phyloP scores from a whole-genome alignment of 1,140 invertebrate species.

The Meloidogyne chitwoodi region DNA sequence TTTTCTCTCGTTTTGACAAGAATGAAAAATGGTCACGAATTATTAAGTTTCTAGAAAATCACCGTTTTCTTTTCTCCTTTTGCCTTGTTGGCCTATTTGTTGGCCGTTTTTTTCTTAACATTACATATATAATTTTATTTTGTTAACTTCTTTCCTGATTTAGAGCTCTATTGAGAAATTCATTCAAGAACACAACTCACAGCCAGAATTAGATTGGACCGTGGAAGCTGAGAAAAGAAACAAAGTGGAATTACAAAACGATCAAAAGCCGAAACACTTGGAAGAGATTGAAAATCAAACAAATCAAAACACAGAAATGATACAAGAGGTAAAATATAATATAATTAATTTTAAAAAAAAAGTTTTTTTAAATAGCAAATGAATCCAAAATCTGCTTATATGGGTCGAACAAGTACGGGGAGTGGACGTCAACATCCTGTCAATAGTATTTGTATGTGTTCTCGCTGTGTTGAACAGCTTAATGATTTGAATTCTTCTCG shows the following conservation, averaged over 20 bases:
- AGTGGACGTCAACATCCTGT: conserved; percentile 10
- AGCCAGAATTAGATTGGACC: conserved; percentile 9
- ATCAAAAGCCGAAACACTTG: background rate
- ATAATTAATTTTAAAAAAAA: background rate
- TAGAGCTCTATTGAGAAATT: background rate
- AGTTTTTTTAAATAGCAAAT: background rate
- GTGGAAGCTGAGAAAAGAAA: background rate
- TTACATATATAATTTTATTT: background rate
- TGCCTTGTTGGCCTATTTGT: background rate
- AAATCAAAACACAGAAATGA: background rate
- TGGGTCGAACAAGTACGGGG: conserved; percentile 5
- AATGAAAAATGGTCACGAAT: background rate
- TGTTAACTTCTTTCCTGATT: background rate
- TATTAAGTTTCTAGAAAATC: background rate
- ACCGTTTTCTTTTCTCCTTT: background rate
- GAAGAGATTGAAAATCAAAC: background rate
- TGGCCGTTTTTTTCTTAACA: background rate
- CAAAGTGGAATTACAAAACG: background rate
- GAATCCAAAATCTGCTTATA: background rate
- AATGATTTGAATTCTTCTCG: conserved; percentile 12
- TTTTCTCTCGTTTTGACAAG: background rate
- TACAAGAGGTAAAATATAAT: background rate
- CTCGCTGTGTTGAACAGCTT: background rate
- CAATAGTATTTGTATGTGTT: conserved; percentile 18
- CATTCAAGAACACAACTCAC: conserved; percentile 8